Evolutionary conservation across 2,113 vertebrate species (phyloP).

Genomic region (Caracal caracal): DNA sequence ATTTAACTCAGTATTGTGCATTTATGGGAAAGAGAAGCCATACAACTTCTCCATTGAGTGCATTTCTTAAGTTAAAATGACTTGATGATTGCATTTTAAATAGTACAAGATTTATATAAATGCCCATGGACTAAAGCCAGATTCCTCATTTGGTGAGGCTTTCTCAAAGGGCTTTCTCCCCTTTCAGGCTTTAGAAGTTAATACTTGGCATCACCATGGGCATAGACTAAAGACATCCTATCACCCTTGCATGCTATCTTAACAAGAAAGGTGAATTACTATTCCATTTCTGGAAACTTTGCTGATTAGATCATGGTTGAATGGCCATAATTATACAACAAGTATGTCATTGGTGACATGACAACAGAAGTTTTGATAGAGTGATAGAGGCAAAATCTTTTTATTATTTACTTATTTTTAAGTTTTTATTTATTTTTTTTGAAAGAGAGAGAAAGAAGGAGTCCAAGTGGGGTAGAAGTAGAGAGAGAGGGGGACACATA

Average conservation of each 20-base stretch:
- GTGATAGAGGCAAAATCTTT: neutral
- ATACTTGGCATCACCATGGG: neutral
- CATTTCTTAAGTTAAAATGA: neutral
- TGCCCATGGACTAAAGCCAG: neutral
- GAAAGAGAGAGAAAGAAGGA: too few species aligned
- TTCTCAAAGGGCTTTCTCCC: too few species aligned
- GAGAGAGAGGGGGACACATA: too few species aligned
- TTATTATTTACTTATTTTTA: too few species aligned
- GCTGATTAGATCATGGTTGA: neutral
- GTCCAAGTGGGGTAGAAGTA: too few species aligned
- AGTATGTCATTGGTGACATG: neutral
- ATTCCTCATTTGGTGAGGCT: neutral
- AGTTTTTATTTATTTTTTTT: too few species aligned
- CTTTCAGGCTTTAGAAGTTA: neutral
- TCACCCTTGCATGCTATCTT: neutral
- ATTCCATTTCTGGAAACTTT: neutral
- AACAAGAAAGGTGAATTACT: neutral
- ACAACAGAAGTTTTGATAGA: neutral
- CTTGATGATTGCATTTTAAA: slow-evolving; percentile 6
- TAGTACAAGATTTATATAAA: neutral
- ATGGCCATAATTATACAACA: neutral
- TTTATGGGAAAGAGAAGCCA: neutral
- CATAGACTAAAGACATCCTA: neutral
- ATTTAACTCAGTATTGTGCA: neutral
- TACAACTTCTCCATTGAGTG: neutral